Evolutionary conservation across 1,140 invertebrate species (phyloP).

Genomic region (Tetramorium alpestre): DNA sequence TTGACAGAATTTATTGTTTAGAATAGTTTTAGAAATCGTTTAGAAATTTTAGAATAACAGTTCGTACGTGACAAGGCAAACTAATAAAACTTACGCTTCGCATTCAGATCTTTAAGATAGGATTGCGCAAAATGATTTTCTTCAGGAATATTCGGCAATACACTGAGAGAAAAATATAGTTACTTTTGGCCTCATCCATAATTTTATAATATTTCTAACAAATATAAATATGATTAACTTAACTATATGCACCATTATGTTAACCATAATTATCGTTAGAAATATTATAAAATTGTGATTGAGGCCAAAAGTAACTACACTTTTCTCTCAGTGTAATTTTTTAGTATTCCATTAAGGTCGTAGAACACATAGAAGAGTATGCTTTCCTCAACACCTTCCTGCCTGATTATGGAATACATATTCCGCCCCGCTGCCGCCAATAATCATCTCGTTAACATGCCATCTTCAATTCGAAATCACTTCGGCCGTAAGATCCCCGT

Average conservation of each 20-base stretch:
- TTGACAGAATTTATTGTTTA: no score
- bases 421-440: not conserved
- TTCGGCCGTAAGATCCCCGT: not conserved
- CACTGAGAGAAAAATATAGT: no score
- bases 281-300: no score
- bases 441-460: not conserved
- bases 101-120: not conserved
- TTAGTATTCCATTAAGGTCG: not conserved
- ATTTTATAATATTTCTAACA: no score
- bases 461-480: slow-evolving; percentile 28
- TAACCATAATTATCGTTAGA: no score
- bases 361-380: not conserved
- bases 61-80: not conserved
- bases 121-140: not conserved
- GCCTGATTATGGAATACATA: not conserved
- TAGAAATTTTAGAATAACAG: no score
- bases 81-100: not conserved
- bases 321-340: not conserved
- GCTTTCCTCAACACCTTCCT: not conserved
- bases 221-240: no score
- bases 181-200: no score
- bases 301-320: no score
- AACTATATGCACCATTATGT: no score
- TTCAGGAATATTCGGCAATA: not conserved
- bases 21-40: no score